phyloP scores from a whole-genome alignment of 2,113 vertebrate species.

The Tamias sibiricus region DNA sequence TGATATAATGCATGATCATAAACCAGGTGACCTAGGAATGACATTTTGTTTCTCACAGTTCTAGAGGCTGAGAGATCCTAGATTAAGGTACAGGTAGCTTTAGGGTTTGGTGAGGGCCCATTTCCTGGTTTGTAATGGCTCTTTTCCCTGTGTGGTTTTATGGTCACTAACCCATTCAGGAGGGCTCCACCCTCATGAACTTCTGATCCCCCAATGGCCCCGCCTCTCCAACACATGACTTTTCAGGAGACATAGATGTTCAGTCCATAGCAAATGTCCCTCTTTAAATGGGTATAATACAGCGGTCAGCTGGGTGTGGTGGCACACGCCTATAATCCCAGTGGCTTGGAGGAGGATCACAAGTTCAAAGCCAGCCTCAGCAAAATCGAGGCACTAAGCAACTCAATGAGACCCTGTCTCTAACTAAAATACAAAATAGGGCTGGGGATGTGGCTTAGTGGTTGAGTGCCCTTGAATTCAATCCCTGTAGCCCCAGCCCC shows the following conservation, averaged over 20 bases:
- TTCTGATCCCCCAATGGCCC: not conserved
- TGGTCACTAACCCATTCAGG: not conserved
- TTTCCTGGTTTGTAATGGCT: not conserved
- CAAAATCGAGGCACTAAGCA: no score
- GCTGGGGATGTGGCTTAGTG: no score
- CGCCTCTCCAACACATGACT: not conserved
- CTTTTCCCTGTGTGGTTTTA: not conserved
- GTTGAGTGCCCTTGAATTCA: no score
- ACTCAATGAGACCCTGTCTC: no score
- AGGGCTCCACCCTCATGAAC: not conserved
- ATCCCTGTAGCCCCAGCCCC: no score
- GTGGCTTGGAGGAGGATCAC: no score
- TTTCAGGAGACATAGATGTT: not conserved
- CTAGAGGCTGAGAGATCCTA: not conserved
- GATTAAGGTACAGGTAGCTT: not conserved
- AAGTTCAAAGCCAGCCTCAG: no score
- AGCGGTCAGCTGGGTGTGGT: no score
- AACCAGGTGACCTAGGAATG: not conserved
- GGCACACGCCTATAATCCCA: no score
- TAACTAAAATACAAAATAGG: no score
- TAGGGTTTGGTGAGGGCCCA: no score
- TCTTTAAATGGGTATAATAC: not conserved
- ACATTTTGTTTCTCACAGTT: no score
- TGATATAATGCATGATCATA: not conserved
- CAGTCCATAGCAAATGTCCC: not conserved